Conservation (phyloP, 2,797 vertebrate species). For the Enteromius thamalakanensis region DNA sequence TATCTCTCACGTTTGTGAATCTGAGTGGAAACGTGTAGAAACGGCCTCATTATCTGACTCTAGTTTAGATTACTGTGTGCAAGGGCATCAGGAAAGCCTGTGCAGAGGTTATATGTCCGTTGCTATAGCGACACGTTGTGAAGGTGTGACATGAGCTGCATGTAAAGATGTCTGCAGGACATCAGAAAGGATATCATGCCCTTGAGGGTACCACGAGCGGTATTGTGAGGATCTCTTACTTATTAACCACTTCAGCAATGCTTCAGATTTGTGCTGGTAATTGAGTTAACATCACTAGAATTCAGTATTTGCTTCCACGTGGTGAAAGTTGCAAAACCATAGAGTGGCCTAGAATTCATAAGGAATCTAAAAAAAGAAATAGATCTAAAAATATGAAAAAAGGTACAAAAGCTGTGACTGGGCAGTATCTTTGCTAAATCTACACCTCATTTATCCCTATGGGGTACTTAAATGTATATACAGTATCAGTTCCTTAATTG, state of each 20-base stretch:
- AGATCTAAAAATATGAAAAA: neutral
- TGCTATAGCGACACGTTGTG: slow-evolving; percentile 60
- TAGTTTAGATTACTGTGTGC: neutral
- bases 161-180: slow-evolving; percentile 52
- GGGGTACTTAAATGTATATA: neutral
- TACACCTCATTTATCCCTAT: neutral
- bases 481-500: neutral
- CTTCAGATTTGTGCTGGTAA: neutral
- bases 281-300: neutral
- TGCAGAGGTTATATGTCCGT: slow-evolving; percentile 41
- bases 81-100: slow-evolving; percentile 2
- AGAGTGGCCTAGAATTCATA: neutral
- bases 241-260: neutral
- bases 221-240: neutral
- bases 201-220: neutral
- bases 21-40: slow-evolving; percentile 12
- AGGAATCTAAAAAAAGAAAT: neutral
- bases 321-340: neutral
- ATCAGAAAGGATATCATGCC: slow-evolving; percentile 31
- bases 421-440: neutral
- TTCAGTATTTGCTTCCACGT: neutral
- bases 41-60: slow-evolving; percentile 23
- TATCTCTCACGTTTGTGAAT: slow-evolving; percentile 5
- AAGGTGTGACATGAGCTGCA: slow-evolving; percentile 58
- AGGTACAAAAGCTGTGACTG: neutral